Percentiles rank a stretch among this genome's conserved stretches.
Conservation (phyloP, 2,113 vertebrate genomes). For the Eurypyga helias region DNA sequence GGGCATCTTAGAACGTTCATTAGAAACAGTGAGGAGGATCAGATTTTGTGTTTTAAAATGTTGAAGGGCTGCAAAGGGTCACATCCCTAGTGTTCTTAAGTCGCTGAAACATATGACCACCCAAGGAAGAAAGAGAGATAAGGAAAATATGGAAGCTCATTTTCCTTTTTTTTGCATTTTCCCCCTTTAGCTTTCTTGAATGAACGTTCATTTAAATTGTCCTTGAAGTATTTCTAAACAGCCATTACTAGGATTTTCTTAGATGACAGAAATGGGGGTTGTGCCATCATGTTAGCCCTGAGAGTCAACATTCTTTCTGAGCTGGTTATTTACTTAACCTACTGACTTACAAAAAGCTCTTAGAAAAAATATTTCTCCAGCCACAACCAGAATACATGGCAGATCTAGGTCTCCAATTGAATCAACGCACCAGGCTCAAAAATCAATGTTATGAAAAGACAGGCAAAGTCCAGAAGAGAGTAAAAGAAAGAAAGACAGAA, state of each 20-base stretch:
- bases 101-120: not conserved
- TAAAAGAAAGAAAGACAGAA: not conserved
- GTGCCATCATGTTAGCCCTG: not conserved
- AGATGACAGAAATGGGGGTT: not conserved
- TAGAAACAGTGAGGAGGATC: not conserved
- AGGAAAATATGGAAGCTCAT: not conserved
- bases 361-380: not conserved
- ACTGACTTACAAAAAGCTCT: not conserved
- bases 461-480: not conserved
- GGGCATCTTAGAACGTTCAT: not conserved
- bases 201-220: not conserved
- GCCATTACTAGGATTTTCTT: not conserved
- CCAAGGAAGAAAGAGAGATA: not conserved
- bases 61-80: not conserved
- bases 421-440: not conserved
- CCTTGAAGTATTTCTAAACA: not conserved
- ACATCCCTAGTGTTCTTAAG: not conserved
- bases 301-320: not conserved
- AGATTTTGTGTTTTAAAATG: not conserved
- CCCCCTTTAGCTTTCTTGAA: not conserved
- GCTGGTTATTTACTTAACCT: not conserved
- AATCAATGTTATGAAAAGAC: not conserved
- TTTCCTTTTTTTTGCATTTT: not conserved
- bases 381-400: not conserved
- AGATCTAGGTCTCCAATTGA: not conserved